Conservation (phyloP, 2,113 vertebrate species). For the Myotis yumanensis region DNA sequence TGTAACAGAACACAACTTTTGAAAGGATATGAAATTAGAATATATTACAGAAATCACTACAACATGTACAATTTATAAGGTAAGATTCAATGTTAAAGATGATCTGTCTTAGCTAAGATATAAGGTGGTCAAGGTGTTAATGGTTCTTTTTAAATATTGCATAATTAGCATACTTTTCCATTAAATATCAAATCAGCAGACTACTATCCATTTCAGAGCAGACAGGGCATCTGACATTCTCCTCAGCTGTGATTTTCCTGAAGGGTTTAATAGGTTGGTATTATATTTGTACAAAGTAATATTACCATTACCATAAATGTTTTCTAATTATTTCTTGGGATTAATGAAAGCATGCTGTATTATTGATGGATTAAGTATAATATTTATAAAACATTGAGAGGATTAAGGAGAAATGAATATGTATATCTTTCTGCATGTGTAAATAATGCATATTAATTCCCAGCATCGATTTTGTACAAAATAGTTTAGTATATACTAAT, state of each 20-base stretch:
- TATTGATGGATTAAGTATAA: conserved; percentile 86
- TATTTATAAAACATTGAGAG: conserved; percentile 85
- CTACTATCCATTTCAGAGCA: conserved; percentile 46
- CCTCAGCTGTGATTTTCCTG: conserved; percentile 60
- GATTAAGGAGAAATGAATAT: conserved; percentile 87
- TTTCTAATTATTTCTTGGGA: conserved; percentile 87
- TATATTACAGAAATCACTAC: background rate
- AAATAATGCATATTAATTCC: conserved; percentile 87
- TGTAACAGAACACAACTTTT: conserved; percentile 2
- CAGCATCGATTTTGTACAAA: conserved; percentile 78
- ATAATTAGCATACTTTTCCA: conserved; percentile 62
- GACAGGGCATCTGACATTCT: conserved; percentile 60
- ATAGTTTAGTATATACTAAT: conserved; percentile 85
- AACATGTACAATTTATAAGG: background rate
- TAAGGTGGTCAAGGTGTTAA: conserved; percentile 21
- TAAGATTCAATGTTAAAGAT: background rate
- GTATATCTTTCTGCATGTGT: conserved; percentile 78
- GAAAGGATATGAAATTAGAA: conserved; percentile 13
- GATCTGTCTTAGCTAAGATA: background rate
- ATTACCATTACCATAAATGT: conserved; percentile 85
- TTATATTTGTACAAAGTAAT: conserved; percentile 84
- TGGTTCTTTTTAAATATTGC: background rate
- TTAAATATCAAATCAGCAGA: conserved; percentile 58
- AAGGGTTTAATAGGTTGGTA: conserved; percentile 70
- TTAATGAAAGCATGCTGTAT: conserved; percentile 85